Evolutionary conservation across 2,797 vertebrate genomes (phyloP).

Genomic region (Petrocephalus sullivani): DNA sequence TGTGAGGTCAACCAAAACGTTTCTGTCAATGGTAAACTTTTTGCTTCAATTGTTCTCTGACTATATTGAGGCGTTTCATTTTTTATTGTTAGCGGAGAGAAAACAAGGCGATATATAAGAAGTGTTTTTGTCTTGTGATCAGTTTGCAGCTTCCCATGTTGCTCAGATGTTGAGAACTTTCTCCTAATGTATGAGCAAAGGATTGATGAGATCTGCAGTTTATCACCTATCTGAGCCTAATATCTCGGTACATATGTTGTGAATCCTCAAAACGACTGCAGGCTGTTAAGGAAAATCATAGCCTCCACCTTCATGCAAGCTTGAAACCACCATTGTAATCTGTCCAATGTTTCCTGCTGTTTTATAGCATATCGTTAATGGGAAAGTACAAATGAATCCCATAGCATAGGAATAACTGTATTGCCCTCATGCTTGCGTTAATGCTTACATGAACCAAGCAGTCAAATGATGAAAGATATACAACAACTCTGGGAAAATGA

Average conservation of each 20-base stretch:
- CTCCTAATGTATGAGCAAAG: not conserved
- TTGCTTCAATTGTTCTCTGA: not conserved
- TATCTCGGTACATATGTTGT: not conserved
- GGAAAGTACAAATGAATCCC: constrained; percentile 13
- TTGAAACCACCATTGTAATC: not conserved
- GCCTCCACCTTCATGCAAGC: not conserved
- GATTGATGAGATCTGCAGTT: not conserved
- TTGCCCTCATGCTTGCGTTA: not conserved
- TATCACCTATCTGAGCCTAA: not conserved
- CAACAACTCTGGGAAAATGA: not conserved
- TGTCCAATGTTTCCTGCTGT: not conserved
- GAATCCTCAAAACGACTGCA: not conserved
- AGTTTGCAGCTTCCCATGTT: not conserved
- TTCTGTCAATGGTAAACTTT: not conserved
- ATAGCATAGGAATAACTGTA: not conserved
- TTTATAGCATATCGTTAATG: not conserved
- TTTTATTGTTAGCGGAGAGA: not conserved
- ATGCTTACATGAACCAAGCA: not conserved
- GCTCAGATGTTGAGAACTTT: not conserved
- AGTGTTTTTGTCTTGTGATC: not conserved
- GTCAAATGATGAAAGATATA: not conserved
- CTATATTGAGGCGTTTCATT: not conserved
- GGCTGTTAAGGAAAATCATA: not conserved
- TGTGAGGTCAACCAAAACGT: not conserved
- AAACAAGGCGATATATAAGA: not conserved